These are phyloP conservation scores for Anneissia japonica DNA, from an alignment of 35 echinoderm and acorn worm genomes.

Conservation along the genomic window DNA sequence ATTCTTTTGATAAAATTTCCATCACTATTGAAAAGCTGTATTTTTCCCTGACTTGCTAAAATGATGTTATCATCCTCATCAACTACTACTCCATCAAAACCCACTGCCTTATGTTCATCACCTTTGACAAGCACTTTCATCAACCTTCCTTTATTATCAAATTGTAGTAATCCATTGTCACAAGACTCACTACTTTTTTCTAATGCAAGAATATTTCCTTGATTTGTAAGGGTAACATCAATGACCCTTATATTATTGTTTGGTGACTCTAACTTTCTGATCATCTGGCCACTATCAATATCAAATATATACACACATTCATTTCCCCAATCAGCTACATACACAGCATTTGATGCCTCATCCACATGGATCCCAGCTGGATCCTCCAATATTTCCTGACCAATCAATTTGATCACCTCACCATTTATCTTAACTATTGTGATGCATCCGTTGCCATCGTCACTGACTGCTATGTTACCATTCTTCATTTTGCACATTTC, in stretches of 20 bases:
- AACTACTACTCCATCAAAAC: background rate
- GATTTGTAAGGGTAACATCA: background rate
- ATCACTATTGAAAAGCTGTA: background rate
- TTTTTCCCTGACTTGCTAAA: background rate
- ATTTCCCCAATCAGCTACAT: background rate
- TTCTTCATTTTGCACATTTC: background rate
- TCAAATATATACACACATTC: background rate
- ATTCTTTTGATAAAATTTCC: background rate
- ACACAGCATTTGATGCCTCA: background rate
- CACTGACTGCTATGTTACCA: background rate
- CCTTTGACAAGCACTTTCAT: background rate
- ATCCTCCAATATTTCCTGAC: background rate
- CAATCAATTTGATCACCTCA: background rate
- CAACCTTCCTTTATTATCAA: background rate
- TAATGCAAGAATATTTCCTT: background rate
- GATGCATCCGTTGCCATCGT: background rate
- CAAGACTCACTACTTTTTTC: too few species aligned
- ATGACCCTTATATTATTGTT: background rate
- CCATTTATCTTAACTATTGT: background rate
- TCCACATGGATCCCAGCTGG: background rate
- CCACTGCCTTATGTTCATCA: background rate
- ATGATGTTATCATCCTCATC: background rate
- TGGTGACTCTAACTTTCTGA: too few species aligned
- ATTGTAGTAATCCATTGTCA: background rate
- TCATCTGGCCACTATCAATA: background rate